A percentile compares a stretch with the other conserved stretches of the same genome.
Conservation (phyloP, 2,113 vertebrate species). For the Lycaon pictus region DNA sequence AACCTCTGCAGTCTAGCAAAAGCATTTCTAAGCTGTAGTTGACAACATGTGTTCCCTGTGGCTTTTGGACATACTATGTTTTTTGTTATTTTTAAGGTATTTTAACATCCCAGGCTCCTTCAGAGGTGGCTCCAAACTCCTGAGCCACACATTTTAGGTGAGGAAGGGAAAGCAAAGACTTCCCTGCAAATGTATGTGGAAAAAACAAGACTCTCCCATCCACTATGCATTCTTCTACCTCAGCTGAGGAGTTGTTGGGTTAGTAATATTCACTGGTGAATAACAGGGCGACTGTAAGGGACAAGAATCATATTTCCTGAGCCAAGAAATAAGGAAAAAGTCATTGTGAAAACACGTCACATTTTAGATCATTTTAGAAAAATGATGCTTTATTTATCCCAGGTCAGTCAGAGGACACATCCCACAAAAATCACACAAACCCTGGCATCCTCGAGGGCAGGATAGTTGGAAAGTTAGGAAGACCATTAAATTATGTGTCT, state of each 20-base stretch:
- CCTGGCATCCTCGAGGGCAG: neutral
- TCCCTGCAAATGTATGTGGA: neutral
- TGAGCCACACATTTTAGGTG: neutral
- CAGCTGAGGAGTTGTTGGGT: neutral
- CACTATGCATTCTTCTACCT: neutral
- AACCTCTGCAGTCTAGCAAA: neutral
- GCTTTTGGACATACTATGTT: neutral
- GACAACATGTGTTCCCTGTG: neutral
- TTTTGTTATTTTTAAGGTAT: neutral
- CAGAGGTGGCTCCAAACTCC: neutral
- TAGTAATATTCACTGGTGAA: neutral
- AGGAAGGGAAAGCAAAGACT: neutral
- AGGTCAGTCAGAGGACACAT: conserved; percentile 11
- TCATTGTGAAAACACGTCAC: neutral
- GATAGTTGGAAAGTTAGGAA: conserved; percentile 1
- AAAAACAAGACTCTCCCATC: neutral
- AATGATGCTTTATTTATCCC: neutral
- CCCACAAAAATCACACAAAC: neutral
- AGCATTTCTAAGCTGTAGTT: neutral
- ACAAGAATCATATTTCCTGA: conserved; percentile 47
- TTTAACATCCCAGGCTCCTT: conserved; percentile 17
- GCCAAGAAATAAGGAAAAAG: conserved; percentile 43
- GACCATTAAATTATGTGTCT: neutral
- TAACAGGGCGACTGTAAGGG: neutral
- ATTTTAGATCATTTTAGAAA: conserved; percentile 24